Conservation (phyloP, 1,140 invertebrate species). For the Neodiprion pinetum region DNA sequence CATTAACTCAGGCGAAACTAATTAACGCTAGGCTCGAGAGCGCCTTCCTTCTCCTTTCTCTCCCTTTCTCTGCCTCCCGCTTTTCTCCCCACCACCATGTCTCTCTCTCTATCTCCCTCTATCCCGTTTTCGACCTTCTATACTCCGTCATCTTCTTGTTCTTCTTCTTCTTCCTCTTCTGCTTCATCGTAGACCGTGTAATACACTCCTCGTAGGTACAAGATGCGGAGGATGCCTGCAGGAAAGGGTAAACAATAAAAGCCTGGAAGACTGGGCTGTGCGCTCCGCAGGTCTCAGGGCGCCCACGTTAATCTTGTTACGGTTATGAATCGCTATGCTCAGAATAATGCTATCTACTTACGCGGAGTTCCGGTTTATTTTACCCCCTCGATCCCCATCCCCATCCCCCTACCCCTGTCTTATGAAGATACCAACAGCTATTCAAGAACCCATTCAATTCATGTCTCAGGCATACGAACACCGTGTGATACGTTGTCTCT, state of each 20-base stretch:
- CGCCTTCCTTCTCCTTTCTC: constrained; percentile 25
- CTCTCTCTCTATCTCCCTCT: constrained; percentile 18
- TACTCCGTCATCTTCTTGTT: constrained; percentile 13
- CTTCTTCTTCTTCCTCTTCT: constrained; percentile 33
- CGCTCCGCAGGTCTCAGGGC: background rate
- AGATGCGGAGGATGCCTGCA: constrained; percentile 29
- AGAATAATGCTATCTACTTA: constrained; percentile 41
- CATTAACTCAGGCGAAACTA: constrained; percentile 63
- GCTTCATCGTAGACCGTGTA: background rate
- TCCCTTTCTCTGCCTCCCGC: constrained; percentile 29
- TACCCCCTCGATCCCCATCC: constrained; percentile 15
- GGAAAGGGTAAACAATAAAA: constrained; percentile 44
- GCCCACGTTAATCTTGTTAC: constrained; percentile 38
- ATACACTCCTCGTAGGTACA: background rate
- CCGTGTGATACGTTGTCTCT: background rate
- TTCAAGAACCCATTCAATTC: too few relatives aligned
- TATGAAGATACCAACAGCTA: background rate
- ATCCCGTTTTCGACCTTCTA: constrained; percentile 28
- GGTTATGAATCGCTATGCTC: constrained; percentile 39
- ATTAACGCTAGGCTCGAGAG: constrained; percentile 53
- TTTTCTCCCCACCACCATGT: constrained; percentile 29
- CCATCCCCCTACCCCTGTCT: background rate
- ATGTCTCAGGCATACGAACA: too few relatives aligned
- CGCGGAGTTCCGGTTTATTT: constrained; percentile 32
- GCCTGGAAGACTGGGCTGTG: constrained; percentile 29